These are phyloP conservation scores for Scartelaos histophorus DNA, from an alignment of 2,113 vertebrate species.

Conservation along the genomic window DNA sequence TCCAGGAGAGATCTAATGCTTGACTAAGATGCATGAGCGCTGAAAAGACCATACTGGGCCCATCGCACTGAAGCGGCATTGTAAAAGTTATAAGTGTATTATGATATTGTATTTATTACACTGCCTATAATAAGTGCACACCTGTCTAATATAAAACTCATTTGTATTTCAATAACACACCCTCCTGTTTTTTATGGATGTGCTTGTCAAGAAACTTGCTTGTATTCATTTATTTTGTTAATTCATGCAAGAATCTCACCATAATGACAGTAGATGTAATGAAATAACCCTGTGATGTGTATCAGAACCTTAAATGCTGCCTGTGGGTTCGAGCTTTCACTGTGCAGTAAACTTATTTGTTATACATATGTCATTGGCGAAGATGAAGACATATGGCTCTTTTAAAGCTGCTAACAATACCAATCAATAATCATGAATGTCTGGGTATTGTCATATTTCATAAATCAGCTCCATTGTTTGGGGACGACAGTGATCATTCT, in stretches of 20 bases:
- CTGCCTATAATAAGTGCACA: constrained; percentile 47
- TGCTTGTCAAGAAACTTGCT: constrained; percentile 67
- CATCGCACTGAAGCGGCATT: constrained; percentile 29
- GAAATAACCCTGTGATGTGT: constrained; percentile 67
- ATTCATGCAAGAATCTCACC: constrained; percentile 63
- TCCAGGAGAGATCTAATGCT: constrained; percentile 47
- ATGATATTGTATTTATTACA: constrained; percentile 57
- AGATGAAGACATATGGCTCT: constrained; percentile 82
- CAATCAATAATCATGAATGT: constrained; percentile 84
- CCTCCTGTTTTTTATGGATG: constrained; percentile 64
- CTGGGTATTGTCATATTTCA: constrained; percentile 79
- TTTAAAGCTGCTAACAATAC: constrained; percentile 83
- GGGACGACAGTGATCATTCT: constrained; percentile 78
- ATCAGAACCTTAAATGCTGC: constrained; percentile 62
- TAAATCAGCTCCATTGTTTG: constrained; percentile 78
- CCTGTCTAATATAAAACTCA: constrained; percentile 60
- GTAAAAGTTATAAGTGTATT: constrained; percentile 48
- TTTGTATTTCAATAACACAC: constrained; percentile 60
- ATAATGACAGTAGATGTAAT: constrained; percentile 65
- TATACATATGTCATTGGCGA: constrained; percentile 73
- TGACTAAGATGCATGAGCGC: constrained; percentile 61
- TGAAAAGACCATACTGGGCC: constrained; percentile 30
- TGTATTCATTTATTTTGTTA: constrained; percentile 69
- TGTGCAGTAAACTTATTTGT: constrained; percentile 75
- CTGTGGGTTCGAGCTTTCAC: constrained; percentile 61